A percentile compares a stretch with the other conserved stretches of the same genome.
These are phyloP conservation scores for Tiliacea citrago DNA, from an alignment of 2,888 invertebrate species.

Conservation along the genomic window DNA sequence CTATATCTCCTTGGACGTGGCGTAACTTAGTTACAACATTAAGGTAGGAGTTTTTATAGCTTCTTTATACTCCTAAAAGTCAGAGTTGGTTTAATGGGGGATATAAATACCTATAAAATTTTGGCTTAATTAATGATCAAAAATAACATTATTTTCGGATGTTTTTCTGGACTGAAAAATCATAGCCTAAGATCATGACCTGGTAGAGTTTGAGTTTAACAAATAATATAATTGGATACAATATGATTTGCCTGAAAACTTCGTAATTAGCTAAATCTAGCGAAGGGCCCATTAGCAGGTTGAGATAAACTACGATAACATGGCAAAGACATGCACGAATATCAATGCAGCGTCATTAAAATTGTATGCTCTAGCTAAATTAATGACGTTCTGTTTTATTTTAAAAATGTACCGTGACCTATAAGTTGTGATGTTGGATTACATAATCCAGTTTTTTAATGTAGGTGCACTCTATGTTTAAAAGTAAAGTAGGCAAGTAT, in stretches of 20 bases:
- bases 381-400: slow-evolving; percentile 8
- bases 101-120: slow-evolving; percentile 4
- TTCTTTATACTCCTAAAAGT: slow-evolving; percentile 29
- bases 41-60: slow-evolving; percentile 16
- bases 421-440: background rate
- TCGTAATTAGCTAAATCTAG: background rate
- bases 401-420: slow-evolving; percentile 4
- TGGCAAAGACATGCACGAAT: background rate
- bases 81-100: slow-evolving; percentile 18
- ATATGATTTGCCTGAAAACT: background rate
- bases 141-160: rapidly evolving
- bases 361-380: slow-evolving; percentile 9
- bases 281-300: background rate
- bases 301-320: no score
- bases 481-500: slow-evolving; percentile 9
- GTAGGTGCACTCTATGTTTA: slow-evolving; percentile 6
- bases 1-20: slow-evolving; percentile 52
- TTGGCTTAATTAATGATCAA: background rate
- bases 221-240: background rate
- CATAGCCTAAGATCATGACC: no score
- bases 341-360: slow-evolving; percentile 32
- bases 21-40: slow-evolving; percentile 24
- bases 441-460: background rate
- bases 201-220: no score
- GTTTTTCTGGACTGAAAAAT: background rate